Evolutionary conservation across 1,140 invertebrate species (phyloP).

Genomic region (Cyclargus thomasi): DNA sequence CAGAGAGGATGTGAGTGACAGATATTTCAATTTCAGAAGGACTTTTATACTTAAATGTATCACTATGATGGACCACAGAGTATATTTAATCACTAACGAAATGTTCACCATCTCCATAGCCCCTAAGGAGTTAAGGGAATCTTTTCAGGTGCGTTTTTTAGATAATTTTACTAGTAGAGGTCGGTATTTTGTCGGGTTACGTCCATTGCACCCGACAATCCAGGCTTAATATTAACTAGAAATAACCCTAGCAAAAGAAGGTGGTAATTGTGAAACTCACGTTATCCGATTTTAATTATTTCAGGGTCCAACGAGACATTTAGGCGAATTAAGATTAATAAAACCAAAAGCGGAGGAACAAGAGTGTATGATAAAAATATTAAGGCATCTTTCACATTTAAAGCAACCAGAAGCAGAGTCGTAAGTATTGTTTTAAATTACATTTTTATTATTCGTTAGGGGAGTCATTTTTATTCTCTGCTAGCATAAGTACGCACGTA

Average conservation of each 20-base stretch:
- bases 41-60: slow-evolving; percentile 42
- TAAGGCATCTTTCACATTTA: slow-evolving; percentile 43
- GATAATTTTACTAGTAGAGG: no score
- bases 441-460: no score
- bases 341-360: slow-evolving; percentile 42
- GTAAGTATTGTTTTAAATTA: slow-evolving; percentile 41
- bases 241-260: no score
- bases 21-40: slow-evolving; percentile 42
- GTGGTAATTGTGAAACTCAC: no score
- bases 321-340: slow-evolving; percentile 38
- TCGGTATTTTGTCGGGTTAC: no score
- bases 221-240: no score
- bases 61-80: slow-evolving; percentile 17
- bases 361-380: slow-evolving; percentile 34
- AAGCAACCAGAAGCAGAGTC: slow-evolving; percentile 40
- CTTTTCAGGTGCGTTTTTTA: slow-evolving; percentile 42
- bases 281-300: slow-evolving; percentile 21
- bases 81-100: slow-evolving; percentile 39
- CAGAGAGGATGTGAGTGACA: slow-evolving; percentile 28
- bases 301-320: slow-evolving; percentile 41
- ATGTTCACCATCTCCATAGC: slow-evolving; percentile 38
- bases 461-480: no score
- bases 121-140: slow-evolving; percentile 32
- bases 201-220: no score
- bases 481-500: no score